A percentile compares a stretch with the other conserved stretches of the same genome.
These are phyloP conservation scores for Diogma glabrata DNA, from an alignment of 2,888 invertebrate genomes.

Conservation along the genomic window DNA sequence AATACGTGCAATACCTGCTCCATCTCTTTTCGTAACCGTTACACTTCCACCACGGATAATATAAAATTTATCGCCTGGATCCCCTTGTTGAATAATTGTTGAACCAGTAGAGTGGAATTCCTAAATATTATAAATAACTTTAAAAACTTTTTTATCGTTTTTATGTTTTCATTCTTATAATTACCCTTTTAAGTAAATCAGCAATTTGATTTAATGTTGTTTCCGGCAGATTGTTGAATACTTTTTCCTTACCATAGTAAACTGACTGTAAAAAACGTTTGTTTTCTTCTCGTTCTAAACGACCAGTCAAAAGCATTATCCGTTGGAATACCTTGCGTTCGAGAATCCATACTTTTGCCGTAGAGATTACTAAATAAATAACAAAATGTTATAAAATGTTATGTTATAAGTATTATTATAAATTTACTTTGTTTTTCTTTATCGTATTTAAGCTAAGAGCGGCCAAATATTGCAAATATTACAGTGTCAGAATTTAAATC, in stretches of 20 bases:
- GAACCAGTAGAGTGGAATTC: conserved; percentile 72
- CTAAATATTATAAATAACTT: conserved; percentile 30
- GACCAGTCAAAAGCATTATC: conserved; percentile 77
- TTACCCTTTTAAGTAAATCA: conserved; percentile 72
- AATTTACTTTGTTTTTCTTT: too few species aligned
- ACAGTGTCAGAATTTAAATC: too few species aligned
- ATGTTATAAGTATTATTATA: too few species aligned
- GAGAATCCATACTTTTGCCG: conserved; percentile 78
- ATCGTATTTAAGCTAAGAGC: too few species aligned
- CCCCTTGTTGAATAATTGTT: conserved; percentile 73
- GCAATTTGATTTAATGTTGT: conserved; percentile 70
- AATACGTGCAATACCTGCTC: conserved; percentile 46
- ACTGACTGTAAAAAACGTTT: conserved; percentile 73
- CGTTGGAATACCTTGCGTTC: conserved; percentile 77
- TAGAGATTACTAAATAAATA: conserved; percentile 48
- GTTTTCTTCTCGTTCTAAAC: conserved; percentile 74
- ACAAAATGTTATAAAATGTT: too few species aligned
- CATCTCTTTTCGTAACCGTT: conserved; percentile 53
- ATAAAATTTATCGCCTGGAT: conserved; percentile 80
- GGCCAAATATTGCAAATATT: too few species aligned
- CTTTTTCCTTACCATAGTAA: conserved; percentile 39
- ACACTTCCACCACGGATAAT: conserved; percentile 79
- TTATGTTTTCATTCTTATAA: background rate
- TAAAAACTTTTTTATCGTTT: background rate
- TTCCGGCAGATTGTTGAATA: conserved; percentile 55